phyloP scores from a whole-genome alignment of 2,113 vertebrate genomes.

The Chaenogobius annularis region DNA sequence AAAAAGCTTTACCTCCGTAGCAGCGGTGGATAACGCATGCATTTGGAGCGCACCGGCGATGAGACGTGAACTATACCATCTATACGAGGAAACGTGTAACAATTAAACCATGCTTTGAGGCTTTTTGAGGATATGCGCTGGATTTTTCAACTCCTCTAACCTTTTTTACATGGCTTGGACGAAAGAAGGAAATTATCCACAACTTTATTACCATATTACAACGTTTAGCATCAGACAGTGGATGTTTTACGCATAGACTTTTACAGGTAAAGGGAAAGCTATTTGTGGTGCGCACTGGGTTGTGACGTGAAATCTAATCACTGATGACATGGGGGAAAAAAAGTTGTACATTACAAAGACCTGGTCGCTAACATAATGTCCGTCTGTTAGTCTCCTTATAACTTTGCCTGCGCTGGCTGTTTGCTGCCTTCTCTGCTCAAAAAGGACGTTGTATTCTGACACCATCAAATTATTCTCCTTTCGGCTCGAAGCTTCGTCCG shows the following conservation, averaged over 20 bases:
- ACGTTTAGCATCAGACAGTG: not conserved
- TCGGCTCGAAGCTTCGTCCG: not conserved
- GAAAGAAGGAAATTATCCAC: constrained; percentile 18
- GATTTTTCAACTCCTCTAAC: constrained; percentile 12
- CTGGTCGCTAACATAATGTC: constrained; percentile 19
- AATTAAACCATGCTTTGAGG: constrained; percentile 30
- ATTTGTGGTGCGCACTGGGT: constrained; percentile 88
- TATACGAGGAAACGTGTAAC: constrained; percentile 24
- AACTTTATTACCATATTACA: constrained; percentile 36
- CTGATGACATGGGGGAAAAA: constrained; percentile 56
- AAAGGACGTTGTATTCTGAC: constrained; percentile 9
- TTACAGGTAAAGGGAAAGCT: constrained; percentile 38
- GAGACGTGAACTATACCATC: constrained; percentile 46
- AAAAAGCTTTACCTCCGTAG: constrained; percentile 17
- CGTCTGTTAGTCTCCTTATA: constrained; percentile 34
- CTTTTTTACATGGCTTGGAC: not conserved
- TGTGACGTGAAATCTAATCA: constrained; percentile 96
- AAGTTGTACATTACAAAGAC: constrained; percentile 39
- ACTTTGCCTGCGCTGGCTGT: constrained; percentile 32
- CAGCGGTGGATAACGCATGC: constrained; percentile 44
- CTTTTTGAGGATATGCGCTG: constrained; percentile 42
- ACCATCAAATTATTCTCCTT: not conserved
- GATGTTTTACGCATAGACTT: constrained; percentile 7
- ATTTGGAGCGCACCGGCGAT: constrained; percentile 46
- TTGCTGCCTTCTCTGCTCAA: not conserved